A percentile compares a stretch with the other conserved stretches of the same genome.
Evolutionary conservation across 1,140 invertebrate species (phyloP).

Genomic region (Bombus sylvicola): DNA sequence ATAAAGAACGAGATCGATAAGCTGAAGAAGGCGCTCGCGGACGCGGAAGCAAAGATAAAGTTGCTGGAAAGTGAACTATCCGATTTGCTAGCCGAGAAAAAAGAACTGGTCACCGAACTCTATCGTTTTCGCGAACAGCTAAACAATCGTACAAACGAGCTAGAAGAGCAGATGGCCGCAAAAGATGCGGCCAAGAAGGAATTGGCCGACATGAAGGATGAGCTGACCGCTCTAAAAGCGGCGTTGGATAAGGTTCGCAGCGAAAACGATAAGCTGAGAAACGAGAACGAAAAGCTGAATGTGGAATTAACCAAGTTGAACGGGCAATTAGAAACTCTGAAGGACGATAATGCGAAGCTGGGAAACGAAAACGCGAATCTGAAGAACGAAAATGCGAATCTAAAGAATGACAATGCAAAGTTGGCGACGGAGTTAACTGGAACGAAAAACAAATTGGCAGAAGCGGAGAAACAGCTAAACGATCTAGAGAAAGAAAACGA

Average conservation of each 20-base stretch:
- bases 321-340: constrained; percentile 23
- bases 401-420: constrained; percentile 23
- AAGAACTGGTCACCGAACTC: constrained; percentile 58
- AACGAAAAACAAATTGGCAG: constrained; percentile 32
- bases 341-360: not conserved
- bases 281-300: not conserved
- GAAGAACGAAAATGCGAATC: constrained; percentile 19
- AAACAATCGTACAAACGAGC: constrained; percentile 44
- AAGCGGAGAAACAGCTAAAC: constrained; percentile 20
- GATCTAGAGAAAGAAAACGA: constrained; percentile 48
- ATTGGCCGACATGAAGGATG: constrained; percentile 27
- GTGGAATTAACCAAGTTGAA: constrained; percentile 23
- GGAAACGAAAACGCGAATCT: constrained; percentile 12
- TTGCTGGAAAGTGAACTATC: constrained; percentile 40
- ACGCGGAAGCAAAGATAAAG: constrained; percentile 29
- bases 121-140: constrained; percentile 49
- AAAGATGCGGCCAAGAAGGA: constrained; percentile 56
- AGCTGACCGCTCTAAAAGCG: constrained; percentile 56
- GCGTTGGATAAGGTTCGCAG: constrained; percentile 47
- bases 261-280: constrained; percentile 44
- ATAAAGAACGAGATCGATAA: constrained; percentile 27
- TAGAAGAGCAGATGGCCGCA: constrained; percentile 22
- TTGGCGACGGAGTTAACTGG: constrained; percentile 26
- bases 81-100: constrained; percentile 49
- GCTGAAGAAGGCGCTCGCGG: constrained; percentile 13